These are phyloP conservation scores for Aulostomus chinensis DNA, from an alignment of 2,797 vertebrate species.

Conservation along the genomic window DNA sequence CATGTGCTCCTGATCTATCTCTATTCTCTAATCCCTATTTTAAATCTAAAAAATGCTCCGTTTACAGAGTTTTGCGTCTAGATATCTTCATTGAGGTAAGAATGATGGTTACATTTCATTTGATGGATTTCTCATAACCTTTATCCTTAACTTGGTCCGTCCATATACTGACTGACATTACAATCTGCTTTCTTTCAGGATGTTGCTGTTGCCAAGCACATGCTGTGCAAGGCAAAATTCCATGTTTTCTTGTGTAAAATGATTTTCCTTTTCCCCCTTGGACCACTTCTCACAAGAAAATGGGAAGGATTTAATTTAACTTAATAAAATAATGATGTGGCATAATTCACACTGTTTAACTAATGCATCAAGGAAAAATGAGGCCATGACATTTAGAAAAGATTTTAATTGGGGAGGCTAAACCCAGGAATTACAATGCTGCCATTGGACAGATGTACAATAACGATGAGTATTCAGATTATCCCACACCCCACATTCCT, in stretches of 20 bases:
- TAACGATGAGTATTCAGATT: constrained; percentile 3
- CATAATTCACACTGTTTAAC: too few species aligned
- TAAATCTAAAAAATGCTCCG: not conserved
- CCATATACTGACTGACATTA: not conserved
- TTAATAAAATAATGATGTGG: too few species aligned
- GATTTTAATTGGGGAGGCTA: too few species aligned
- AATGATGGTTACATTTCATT: not conserved
- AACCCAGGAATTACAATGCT: constrained; percentile 26
- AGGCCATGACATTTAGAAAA: too few species aligned
- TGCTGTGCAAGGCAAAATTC: too few species aligned
- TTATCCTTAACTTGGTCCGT: not conserved
- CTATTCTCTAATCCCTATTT: not conserved
- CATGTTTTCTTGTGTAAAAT: too few species aligned
- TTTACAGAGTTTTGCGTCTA: constrained; percentile 50
- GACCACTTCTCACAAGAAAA: not conserved
- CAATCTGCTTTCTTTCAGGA: constrained; percentile 15
- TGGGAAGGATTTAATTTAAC: too few species aligned
- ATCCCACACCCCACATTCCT: not conserved
- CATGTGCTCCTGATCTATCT: too few species aligned
- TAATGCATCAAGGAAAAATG: too few species aligned
- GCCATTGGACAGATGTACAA: constrained; percentile 10
- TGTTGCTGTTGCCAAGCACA: not conserved
- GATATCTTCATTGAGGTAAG: constrained; percentile 20
- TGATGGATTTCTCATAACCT: not conserved
- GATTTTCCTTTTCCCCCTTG: too few species aligned